Percentiles rank a stretch among this genome's conserved stretches.
These are phyloP conservation scores for Heliornis fulica DNA, from an alignment of 2,113 vertebrate genomes.

Conservation along the genomic window DNA sequence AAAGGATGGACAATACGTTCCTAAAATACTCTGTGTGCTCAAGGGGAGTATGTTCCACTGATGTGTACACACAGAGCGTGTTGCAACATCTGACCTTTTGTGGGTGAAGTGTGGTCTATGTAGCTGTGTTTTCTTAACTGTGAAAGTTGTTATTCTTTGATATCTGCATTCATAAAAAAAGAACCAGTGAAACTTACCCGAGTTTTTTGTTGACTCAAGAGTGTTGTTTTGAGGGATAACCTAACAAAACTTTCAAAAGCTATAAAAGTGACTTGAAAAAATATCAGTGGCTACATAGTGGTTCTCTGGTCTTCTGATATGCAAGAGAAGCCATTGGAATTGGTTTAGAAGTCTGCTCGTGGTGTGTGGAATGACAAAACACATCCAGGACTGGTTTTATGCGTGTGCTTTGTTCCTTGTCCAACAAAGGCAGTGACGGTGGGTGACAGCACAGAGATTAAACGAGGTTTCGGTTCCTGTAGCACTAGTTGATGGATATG, in stretches of 20 bases:
- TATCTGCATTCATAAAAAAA: not conserved
- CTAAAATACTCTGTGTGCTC: not conserved
- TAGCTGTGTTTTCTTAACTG: not conserved
- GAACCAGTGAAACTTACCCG: not conserved
- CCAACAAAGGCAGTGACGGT: not conserved
- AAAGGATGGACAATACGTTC: not conserved
- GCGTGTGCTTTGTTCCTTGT: not conserved
- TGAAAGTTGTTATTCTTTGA: not conserved
- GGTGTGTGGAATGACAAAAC: not conserved
- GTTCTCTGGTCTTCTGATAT: not conserved
- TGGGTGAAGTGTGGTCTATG: not conserved
- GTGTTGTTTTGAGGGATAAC: not conserved
- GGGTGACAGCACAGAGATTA: not conserved
- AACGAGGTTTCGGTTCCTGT: not conserved
- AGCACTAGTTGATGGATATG: not conserved
- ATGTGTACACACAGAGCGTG: not conserved
- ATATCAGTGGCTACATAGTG: not conserved
- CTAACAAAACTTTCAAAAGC: not conserved
- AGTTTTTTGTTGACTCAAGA: not conserved
- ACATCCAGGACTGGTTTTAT: not conserved
- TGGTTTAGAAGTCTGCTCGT: not conserved
- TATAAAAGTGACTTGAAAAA: not conserved
- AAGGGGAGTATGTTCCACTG: rapidly evolving
- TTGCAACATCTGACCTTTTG: not conserved
- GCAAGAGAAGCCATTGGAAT: not conserved